A percentile compares a stretch with the other conserved stretches of the same genome.
These are phyloP conservation scores for Picathartes gymnocephalus DNA, from an alignment of 2,113 vertebrate species.

Conservation along the genomic window DNA sequence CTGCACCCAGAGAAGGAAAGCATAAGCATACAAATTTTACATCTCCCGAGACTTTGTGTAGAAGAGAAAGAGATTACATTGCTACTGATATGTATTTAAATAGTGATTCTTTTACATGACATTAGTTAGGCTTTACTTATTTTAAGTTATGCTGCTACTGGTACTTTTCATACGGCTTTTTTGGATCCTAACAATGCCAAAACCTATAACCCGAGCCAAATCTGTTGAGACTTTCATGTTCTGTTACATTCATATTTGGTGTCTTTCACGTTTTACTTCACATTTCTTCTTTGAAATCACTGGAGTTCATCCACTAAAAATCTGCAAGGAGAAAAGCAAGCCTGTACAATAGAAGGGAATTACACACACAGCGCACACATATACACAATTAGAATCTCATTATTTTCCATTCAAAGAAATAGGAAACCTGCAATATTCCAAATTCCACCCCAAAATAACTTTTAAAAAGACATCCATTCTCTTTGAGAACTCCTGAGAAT, in stretches of 20 bases:
- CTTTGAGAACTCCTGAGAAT: background rate
- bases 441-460: background rate
- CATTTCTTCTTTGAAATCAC: background rate
- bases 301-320: background rate
- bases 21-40: background rate
- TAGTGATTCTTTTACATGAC: background rate
- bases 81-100: background rate
- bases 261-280: background rate
- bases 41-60: background rate
- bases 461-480: background rate
- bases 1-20: background rate
- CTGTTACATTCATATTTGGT: background rate
- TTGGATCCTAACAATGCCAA: background rate
- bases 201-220: background rate
- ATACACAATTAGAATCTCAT: background rate
- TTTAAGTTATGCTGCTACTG: background rate
- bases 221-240: background rate
- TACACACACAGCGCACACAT: background rate
- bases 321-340: background rate
- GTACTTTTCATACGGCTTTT: background rate
- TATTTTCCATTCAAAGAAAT: background rate
- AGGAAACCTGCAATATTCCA: background rate
- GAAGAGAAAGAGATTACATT: background rate
- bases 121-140: background rate
- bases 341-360: background rate